phyloP scores from a whole-genome alignment of 1,140 invertebrate species.

The Cotesia chilonis region DNA sequence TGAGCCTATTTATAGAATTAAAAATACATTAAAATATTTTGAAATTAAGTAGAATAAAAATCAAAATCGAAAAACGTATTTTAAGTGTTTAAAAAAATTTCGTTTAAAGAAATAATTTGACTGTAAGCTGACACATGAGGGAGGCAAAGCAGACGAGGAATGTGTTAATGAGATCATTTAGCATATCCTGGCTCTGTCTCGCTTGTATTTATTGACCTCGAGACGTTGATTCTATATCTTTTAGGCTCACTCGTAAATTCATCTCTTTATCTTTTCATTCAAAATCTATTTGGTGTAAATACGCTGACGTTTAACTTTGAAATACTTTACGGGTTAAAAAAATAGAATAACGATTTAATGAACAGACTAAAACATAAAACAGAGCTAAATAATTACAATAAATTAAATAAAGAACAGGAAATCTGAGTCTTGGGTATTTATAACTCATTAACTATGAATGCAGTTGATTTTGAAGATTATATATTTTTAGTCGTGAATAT shows the following conservation, averaged over 20 bases:
- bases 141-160: slow-evolving; percentile 55
- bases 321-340: no score
- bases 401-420: background rate
- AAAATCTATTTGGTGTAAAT: slow-evolving; percentile 6
- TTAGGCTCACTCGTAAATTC: slow-evolving; percentile 11
- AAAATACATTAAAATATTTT: no score
- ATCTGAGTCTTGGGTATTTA: background rate
- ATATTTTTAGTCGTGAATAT: slow-evolving; percentile 24
- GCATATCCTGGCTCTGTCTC: slow-evolving; percentile 40
- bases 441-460: slow-evolving; percentile 29
- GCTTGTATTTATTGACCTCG: slow-evolving; percentile 9
- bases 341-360: no score
- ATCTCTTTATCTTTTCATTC: slow-evolving; percentile 9
- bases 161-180: slow-evolving; percentile 67
- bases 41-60: no score
- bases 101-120: slow-evolving; percentile 39
- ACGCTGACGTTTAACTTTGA: background rate
- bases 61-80: background rate
- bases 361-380: no score
- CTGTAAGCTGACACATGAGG: slow-evolving; percentile 59
- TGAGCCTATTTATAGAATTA: background rate
- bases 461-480: slow-evolving; percentile 17
- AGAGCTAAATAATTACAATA: no score
- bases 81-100: background rate
- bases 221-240: slow-evolving; percentile 11